Base-by-base conservation (phyloP, 2,888 invertebrate species). In the Perithous albicinctus region DNA sequence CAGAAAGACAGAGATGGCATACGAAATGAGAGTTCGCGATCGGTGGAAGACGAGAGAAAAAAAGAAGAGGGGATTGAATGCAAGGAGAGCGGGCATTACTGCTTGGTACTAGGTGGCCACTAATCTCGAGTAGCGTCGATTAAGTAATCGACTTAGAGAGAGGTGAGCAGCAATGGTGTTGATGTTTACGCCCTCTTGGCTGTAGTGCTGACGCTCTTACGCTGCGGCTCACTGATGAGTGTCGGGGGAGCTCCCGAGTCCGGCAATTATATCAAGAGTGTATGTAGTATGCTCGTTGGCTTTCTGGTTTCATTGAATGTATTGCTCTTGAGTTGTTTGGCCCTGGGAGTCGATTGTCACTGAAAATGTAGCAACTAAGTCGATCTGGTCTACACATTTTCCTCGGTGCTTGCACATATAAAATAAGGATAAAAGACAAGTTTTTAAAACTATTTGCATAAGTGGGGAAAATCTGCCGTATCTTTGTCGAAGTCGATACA, bases 51-150 rank as follows among this genome's bases (percentile, higher is more conserved):
- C 10, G 23, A 43, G 35, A 54, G 35, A 7, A 29, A 7, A 56
- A 56, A 46, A 23, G 38, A 51, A 46, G 59, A 41, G 23, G 23
- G 32, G 29, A 35, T 1, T 8, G 63, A 15, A 63, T 38, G 51
- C 20, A 54, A 23, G 15, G 41, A 61, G 23, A 20, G 38, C 38
- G 20, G 18, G 46, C 43, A 69, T 74, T 56, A 64, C 67, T 43
- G 51, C 63, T 43, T 26, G 20, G 84, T 80, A 83, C 78, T 41
- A 23, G 77, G 70, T 74, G 85, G 83, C 83, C 85, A 84, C 86
- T 88, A 87, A 89, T 89, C 87, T 87, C 84, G 78, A 85, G 83
- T 83, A 85, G 85, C 86, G 87, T 86, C 88, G 87, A 88, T 89
- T 87, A 87, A 87, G 84, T 87, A 85, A 88, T 89, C 89, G 87